Base-by-base conservation (phyloP, 2,113 vertebrate genomes). In the Hippoglossus stenolepis region DNA sequence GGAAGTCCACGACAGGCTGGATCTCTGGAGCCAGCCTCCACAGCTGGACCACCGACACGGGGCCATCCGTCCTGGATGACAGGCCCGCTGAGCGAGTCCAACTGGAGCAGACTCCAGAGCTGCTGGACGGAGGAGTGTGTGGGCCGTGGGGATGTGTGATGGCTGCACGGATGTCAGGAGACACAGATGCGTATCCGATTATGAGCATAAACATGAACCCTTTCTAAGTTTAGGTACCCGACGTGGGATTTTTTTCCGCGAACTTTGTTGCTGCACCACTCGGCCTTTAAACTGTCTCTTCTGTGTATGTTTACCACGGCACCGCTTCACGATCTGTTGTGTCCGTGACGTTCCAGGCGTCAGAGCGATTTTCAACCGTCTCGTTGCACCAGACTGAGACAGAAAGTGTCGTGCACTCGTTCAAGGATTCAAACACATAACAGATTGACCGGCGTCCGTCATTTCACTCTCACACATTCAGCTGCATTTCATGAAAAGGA, bases 61-160 rank as follows among this genome's bases (percentile, higher is more conserved):
- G 73, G 63, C 78, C 88, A 89, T 90, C 79, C 79, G 35, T 88
- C 83, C 87, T 74, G 64, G 20, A 49, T 83, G 88, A 89, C 90
- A 85, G 81, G 75, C 82, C 21, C 63, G 35, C 80, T 43, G 79
- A 75, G 73, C 2, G 72, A 70, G 78, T 80, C 80, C 85, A 75
- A 65, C 81, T 51, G 70, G 79, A 85, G 66, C 85, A 69, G 71
- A 75, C 81, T 49, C 3, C 20, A 73, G 69, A 71, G 74, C 79
- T 76, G 85, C 67, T 84, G 76, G 69, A 75, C 59, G 65, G 72
- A 69, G 28, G 31, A 7, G 31, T 31, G 28, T 5, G 24, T 24
- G 24, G 24, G 2, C 24, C 2, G 24, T 2, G 24, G 23, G 61
- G 69, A 59, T n/a, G 35, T 60, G 24, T 57, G 71, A 83, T 74